Percentiles rank a stretch among this genome's conserved stretches.
Evolutionary conservation across 2,113 vertebrate species (phyloP).

Genomic region (Thalassoma bifasciatum): DNA sequence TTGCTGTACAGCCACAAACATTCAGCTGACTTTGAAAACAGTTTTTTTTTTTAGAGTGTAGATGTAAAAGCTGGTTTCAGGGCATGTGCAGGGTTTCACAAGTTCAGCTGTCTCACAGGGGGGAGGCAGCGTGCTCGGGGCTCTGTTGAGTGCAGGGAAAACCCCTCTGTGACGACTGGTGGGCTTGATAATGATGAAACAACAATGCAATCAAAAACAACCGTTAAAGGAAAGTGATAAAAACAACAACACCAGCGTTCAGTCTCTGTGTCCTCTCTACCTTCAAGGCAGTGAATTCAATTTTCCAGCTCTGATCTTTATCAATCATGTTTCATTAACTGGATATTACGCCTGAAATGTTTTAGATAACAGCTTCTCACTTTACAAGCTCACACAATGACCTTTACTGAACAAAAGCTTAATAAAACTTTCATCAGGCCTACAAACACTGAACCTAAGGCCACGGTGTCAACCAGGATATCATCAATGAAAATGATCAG

Average conservation of each 20-base stretch:
- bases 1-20: constrained; percentile 21
- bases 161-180: not conserved
- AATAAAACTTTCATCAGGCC: too few species aligned
- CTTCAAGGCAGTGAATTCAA: too few species aligned
- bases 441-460: too few species aligned
- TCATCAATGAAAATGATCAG: too few species aligned
- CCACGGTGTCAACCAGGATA: too few species aligned
- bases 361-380: too few species aligned
- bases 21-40: constrained; percentile 21
- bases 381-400: too few species aligned
- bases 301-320: not conserved
- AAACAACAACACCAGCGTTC: not conserved
- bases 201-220: constrained; percentile 22
- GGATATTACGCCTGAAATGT: too few species aligned
- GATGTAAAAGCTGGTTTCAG: constrained; percentile 17
- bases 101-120: constrained; percentile 7
- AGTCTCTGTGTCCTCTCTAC: not conserved
- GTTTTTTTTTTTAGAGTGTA: not conserved
- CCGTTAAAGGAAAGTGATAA: not conserved
- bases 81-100: constrained; percentile 14
- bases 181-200: constrained; percentile 48
- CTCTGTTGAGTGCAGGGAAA: constrained; percentile 7
- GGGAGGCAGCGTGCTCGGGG: not conserved
- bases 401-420: too few species aligned
- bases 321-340: not conserved